Evolutionary conservation across 2,797 vertebrate genomes (phyloP), one percentile per base, ranked within the genome.

Genomic region (Salmo trutta): DNA sequence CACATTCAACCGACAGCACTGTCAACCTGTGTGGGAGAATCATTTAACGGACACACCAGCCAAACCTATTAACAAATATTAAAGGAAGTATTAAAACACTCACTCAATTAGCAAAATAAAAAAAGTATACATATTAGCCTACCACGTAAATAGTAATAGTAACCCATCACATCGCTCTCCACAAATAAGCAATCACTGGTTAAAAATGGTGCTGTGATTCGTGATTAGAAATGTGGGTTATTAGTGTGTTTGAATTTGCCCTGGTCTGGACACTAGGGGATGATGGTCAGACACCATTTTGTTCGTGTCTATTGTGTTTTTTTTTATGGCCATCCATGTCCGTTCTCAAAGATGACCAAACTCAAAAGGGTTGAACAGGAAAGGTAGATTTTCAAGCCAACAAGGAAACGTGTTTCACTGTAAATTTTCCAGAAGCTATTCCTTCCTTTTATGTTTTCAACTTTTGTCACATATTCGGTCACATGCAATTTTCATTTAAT

Each of bases 291-390:
- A 89, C 89, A 81, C 87, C 86, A 93, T 94, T 94, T 91, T 92
- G 77, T 90, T 88, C 87, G 79, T 84, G 85, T 79, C 91, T 88
- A 93, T 94, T 94, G 93, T 94, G 90, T 91, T 93, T 89, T 92
- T 91, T 93, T 89, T 92, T 86, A 88, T 88, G 84, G 70, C 21
- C 71, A 19, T 73, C 84, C 51, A 53, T 74, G 85, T 88, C 81
- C 83, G 88, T 85, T 90, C 88, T 65, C 79, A 82, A 90, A 91
- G 86, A 91, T 89, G 85, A 89, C 86, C 86, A 77, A 91, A 91
- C 81, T 15, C 15, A 17, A 24, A 79, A 76, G 64, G 82, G 84
- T 87, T 83, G 86, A 83, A 89, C 93, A 91, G 93, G 93, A 94
- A 94, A 94, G 81, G 52, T 71, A 83, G 78, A 81, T 92, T 88